A percentile compares a stretch with the other conserved stretches of the same genome.
Conservation (phyloP, 35 echinoderm and acorn worm genomes). For the Ptychodera flava region DNA sequence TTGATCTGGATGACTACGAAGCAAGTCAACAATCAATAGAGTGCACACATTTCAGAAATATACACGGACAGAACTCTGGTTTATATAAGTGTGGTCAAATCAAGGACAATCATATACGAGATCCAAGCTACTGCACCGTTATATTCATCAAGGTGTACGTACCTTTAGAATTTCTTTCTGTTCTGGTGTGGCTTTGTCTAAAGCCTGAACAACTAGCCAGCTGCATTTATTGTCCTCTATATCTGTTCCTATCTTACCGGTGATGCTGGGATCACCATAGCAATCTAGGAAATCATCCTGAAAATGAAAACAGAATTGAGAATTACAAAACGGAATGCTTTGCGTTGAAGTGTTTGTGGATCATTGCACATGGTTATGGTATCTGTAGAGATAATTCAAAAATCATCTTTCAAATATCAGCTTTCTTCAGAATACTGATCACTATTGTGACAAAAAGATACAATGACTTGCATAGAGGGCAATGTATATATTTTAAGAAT, state of each 20-base stretch:
- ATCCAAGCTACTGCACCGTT: too few species aligned
- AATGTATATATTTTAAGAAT: too few species aligned
- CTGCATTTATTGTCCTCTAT: slow-evolving; percentile 98
- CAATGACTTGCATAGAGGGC: too few species aligned
- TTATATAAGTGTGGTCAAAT: background rate
- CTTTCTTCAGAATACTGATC: too few species aligned
- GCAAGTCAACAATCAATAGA: background rate
- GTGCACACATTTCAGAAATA: background rate
- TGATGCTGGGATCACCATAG: slow-evolving; percentile 68
- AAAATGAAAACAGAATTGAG: background rate
- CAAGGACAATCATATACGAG: background rate
- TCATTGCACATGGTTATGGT: too few species aligned
- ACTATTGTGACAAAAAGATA: too few species aligned
- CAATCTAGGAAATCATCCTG: slow-evolving; percentile 95
- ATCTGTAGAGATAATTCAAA: too few species aligned
- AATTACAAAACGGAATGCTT: background rate
- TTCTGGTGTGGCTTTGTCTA: slow-evolving; percentile 39
- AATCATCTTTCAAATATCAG: too few species aligned
- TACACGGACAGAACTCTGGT: background rate
- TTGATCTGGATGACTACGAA: background rate
- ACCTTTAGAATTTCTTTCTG: slow-evolving; percentile 74
- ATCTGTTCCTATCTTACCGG: slow-evolving; percentile 94
- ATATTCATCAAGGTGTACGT: too few species aligned
- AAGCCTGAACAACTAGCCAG: slow-evolving; percentile 91
- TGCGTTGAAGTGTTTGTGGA: too few species aligned